phyloP scores from a whole-genome alignment of 2,888 invertebrate genomes.

The Dorcus parallelipipedus region DNA sequence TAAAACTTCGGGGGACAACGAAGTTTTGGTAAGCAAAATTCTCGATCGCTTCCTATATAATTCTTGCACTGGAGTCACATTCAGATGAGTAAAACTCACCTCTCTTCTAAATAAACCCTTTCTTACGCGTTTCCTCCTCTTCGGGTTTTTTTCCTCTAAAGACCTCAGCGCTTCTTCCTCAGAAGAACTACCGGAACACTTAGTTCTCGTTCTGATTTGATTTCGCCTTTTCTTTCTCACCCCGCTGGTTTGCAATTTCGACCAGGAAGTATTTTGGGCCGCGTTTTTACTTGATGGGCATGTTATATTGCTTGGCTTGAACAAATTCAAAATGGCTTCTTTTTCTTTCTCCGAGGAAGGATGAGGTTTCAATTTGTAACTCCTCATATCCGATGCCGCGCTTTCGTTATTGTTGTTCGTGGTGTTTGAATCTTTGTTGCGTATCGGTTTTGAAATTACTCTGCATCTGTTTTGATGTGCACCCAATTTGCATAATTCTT shows the following conservation, averaged over 20 bases:
- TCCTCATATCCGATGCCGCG: neutral
- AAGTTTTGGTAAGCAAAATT: neutral
- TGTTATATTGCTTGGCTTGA: neutral
- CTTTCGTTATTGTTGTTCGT: conserved; percentile 1
- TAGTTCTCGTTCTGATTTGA: too few species aligned
- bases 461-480: conserved; percentile 9
- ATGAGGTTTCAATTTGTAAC: conserved; percentile 1
- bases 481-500: conserved; percentile 10
- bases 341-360: conserved; percentile 8
- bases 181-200: too few species aligned
- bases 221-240: neutral
- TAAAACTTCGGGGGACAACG: neutral
- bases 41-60: conserved; percentile 4
- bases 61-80: conserved; percentile 15
- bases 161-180: too few species aligned
- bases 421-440: neutral
- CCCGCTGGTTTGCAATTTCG: neutral
- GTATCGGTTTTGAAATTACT: conserved; percentile 2
- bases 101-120: conserved; percentile 4
- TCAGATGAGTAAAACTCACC: conserved; percentile 21
- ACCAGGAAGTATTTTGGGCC: neutral
- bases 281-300: neutral
- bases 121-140: conserved; percentile 7
- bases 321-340: conserved; percentile 14
- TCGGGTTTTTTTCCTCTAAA: neutral